Evolutionary conservation across 1,140 invertebrate genomes (phyloP).

Genomic region (Hylaeus anthracinus): DNA sequence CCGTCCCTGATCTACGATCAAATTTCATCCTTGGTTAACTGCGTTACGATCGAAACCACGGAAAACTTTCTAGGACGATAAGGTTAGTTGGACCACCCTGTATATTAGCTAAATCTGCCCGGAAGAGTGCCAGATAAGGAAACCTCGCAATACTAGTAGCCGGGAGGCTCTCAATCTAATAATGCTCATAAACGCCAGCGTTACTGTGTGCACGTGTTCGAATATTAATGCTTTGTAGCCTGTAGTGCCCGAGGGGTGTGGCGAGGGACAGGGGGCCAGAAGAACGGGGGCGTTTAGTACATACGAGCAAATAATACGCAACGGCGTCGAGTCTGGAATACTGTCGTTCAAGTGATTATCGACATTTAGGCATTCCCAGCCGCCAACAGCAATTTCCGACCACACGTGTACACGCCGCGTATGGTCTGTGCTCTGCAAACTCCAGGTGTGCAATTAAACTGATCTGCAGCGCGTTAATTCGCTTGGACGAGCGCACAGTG

Average conservation of each 20-base stretch:
- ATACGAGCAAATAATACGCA: constrained; percentile 41
- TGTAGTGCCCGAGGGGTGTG: neutral
- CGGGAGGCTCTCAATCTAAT: constrained; percentile 52
- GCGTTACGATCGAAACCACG: neutral
- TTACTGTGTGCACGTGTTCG: constrained; percentile 21
- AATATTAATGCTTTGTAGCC: constrained; percentile 51
- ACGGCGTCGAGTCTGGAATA: constrained; percentile 39
- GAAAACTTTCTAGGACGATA: neutral
- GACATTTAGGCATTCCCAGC: constrained; percentile 63
- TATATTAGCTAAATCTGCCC: neutral
- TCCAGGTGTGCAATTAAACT: constrained; percentile 44
- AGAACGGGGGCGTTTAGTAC: constrained; percentile 9
- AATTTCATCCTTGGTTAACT: too few species aligned
- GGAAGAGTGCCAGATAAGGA: constrained; percentile 23
- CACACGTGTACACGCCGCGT: constrained; percentile 20
- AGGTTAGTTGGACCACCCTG: neutral
- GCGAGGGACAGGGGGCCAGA: neutral
- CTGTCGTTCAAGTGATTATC: constrained; percentile 63
- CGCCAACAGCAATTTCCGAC: constrained; percentile 58
- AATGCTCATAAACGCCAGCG: constrained; percentile 45
- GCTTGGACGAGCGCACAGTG: too few species aligned
- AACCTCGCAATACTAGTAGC: constrained; percentile 28
- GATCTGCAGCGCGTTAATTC: constrained; percentile 41
- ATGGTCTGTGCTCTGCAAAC: neutral
- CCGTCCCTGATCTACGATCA: too few species aligned